Conservation (phyloP, 2,113 vertebrate species). For the Synodontis membranacea region DNA sequence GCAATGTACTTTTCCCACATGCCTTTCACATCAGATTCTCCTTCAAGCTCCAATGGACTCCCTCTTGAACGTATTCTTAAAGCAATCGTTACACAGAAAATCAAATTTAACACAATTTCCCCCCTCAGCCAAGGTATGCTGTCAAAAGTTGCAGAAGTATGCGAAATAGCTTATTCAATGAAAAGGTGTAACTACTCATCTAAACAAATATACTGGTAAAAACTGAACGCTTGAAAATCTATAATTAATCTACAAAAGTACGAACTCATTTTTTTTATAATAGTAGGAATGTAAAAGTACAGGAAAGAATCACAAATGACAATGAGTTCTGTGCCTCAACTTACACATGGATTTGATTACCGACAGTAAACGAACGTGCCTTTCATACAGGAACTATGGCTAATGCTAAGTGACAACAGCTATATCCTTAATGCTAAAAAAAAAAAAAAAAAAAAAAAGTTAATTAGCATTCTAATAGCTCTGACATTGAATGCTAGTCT, state of each 20-base stretch:
- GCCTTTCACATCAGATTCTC: constrained; percentile 19
- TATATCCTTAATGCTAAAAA: constrained; percentile 10
- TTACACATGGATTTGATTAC: constrained; percentile 8
- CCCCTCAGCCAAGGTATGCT: not conserved
- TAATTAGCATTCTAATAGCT: constrained; percentile 18
- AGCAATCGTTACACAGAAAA: not conserved
- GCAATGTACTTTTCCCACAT: constrained; percentile 30
- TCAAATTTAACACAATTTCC: not conserved
- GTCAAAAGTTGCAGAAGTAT: not conserved
- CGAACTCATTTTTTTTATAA: not conserved
- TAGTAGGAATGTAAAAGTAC: not conserved
- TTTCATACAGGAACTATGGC: not conserved
- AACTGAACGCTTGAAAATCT: not conserved
- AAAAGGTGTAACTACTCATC: not conserved
- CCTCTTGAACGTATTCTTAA: not conserved
- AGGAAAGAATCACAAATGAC: not conserved
- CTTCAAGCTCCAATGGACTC: constrained; percentile 22
- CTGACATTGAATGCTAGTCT: not conserved
- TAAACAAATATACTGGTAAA: not conserved
- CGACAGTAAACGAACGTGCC: not conserved
- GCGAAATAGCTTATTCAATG: not conserved
- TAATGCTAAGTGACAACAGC: constrained; percentile 10
- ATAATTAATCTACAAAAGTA: not conserved
- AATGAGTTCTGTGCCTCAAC: not conserved
- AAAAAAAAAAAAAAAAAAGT: too few relatives aligned